Percentiles rank a stretch among this genome's conserved stretches.
phyloP scores from a whole-genome alignment of 2,888 invertebrate genomes.

The Stenodera caucasica region DNA sequence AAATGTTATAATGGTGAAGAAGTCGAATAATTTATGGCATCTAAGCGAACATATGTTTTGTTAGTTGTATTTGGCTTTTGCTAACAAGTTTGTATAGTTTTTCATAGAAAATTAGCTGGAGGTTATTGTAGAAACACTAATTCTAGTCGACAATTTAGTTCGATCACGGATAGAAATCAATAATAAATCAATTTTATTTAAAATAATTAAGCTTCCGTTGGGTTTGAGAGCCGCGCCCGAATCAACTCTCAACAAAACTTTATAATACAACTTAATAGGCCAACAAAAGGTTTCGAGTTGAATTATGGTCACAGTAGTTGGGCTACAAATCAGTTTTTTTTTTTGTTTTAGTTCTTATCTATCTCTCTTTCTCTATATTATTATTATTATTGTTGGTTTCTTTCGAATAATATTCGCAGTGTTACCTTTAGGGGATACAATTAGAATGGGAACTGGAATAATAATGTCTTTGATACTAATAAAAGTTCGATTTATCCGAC shows the following conservation, averaged over 20 bases:
- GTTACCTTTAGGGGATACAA: constrained; percentile 31
- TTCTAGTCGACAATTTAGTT: constrained; percentile 5
- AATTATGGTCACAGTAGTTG: constrained; percentile 20
- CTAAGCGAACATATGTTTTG: constrained; percentile 48
- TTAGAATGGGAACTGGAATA: constrained; percentile 18
- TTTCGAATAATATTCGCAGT: constrained; percentile 17
- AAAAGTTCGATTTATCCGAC: neutral
- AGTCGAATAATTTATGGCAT: constrained; percentile 51
- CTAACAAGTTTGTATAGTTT: constrained; percentile 13
- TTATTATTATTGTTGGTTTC: neutral
- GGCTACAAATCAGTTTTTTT: constrained; percentile 21
- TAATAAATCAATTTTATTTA: constrained; percentile 10
- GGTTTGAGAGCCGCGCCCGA: constrained; percentile 13
- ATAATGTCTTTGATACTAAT: neutral
- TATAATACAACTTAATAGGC: constrained; percentile 23
- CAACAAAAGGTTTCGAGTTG: constrained; percentile 22
- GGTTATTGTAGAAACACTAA: constrained; percentile 5
- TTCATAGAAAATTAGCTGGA: constrained; percentile 2
- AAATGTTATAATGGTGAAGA: too few species aligned
- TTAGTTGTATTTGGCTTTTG: constrained; percentile 35
- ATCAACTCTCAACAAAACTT: constrained; percentile 8
- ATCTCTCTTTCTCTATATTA: neutral
- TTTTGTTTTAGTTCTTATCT: too few species aligned
- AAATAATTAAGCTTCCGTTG: constrained; percentile 14
- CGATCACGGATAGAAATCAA: constrained; percentile 9